Evolutionary conservation across 2,113 vertebrate genomes (phyloP).

Genomic region (Prietella phreatophila): DNA sequence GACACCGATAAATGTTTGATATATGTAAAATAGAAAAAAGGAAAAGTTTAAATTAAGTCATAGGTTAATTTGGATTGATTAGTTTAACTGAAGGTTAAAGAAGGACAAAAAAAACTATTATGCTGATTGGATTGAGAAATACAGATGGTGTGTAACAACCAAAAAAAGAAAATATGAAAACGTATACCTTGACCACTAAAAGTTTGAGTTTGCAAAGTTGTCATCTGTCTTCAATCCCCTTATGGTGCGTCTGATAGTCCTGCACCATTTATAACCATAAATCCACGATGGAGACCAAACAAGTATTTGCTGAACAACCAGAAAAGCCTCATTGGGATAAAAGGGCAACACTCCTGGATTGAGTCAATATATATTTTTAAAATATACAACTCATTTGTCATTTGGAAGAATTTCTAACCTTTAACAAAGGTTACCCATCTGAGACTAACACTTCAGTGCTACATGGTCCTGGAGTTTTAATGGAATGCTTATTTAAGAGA

Average conservation of each 20-base stretch:
- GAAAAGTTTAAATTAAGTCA: background rate
- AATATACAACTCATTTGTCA: slow-evolving; percentile 17
- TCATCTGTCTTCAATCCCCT: slow-evolving; percentile 5
- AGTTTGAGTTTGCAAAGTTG: background rate
- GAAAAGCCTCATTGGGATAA: slow-evolving; percentile 4
- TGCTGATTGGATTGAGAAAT: background rate
- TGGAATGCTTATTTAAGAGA: background rate
- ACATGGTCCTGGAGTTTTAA: background rate
- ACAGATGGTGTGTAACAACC: background rate
- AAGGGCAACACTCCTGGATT: slow-evolving; percentile 2
- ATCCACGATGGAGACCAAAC: background rate
- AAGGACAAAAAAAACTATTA: background rate
- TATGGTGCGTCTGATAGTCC: background rate
- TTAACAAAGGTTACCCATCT: slow-evolving; percentile 23
- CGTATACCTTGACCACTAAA: background rate
- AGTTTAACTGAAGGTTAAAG: background rate
- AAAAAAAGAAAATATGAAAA: background rate
- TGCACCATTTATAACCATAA: background rate
- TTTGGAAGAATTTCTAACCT: slow-evolving; percentile 30
- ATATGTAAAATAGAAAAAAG: background rate
- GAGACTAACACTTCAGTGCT: background rate
- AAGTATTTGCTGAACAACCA: background rate
- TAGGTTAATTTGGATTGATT: background rate
- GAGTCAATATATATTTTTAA: slow-evolving; percentile 9
- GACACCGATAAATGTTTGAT: background rate